Percentiles rank a stretch among this genome's conserved stretches.
phyloP scores from a whole-genome alignment of 2,888 invertebrate species.

The Dasypogon diadema region DNA sequence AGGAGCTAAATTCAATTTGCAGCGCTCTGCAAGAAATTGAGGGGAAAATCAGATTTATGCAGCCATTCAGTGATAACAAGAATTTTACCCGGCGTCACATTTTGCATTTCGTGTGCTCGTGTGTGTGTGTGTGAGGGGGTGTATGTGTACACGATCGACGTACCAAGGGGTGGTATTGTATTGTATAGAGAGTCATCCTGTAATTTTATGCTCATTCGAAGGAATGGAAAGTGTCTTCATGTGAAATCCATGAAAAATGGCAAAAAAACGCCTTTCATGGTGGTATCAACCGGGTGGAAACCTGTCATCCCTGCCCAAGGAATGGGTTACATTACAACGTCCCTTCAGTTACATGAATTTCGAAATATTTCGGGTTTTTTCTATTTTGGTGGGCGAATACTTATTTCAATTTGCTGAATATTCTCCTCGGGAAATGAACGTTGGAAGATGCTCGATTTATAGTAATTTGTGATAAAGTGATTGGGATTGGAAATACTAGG shows the following conservation, averaged over 20 bases:
- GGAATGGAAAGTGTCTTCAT: constrained; percentile 15
- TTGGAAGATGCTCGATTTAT: no score
- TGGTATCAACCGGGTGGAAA: constrained; percentile 14
- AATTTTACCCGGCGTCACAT: constrained; percentile 3
- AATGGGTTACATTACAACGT: background rate
- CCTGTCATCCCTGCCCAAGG: background rate
- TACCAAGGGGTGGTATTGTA: background rate
- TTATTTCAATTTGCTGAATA: no score
- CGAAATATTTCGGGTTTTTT: background rate
- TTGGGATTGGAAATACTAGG: no score
- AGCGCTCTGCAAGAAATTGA: constrained; percentile 51
- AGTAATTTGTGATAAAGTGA: no score
- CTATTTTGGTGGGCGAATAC: background rate
- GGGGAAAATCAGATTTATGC: constrained; percentile 52
- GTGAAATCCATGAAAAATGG: constrained; percentile 15
- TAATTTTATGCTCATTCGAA: background rate
- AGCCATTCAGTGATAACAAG: constrained; percentile 49
- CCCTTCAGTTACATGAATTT: background rate
- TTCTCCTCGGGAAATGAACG: no score
- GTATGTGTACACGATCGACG: background rate
- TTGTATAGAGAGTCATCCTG: background rate
- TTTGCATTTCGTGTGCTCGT: constrained; percentile 18
- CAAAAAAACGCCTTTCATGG: constrained; percentile 26
- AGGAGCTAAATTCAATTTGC: constrained; percentile 52
- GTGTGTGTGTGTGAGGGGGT: background rate